Evolutionary conservation across 2,888 invertebrate species (phyloP).

Genomic region (Lysandra bellargus): DNA sequence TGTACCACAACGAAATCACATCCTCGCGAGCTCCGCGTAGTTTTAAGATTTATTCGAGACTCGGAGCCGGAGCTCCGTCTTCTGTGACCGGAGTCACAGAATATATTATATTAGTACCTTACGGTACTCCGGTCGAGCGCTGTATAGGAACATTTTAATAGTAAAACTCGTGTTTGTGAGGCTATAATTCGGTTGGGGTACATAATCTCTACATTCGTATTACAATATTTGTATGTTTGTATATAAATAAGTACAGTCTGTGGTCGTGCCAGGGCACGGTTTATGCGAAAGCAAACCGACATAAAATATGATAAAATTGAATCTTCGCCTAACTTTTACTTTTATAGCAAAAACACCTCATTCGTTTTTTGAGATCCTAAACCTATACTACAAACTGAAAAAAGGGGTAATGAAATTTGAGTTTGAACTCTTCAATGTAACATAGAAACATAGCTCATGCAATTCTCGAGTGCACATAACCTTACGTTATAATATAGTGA

Average conservation of each 20-base stretch:
- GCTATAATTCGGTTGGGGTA: slow-evolving; percentile 4
- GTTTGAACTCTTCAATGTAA: slow-evolving; percentile 1
- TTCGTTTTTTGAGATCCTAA: slow-evolving; percentile 18
- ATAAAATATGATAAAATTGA: not conserved
- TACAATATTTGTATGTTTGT: slow-evolving; percentile 14
- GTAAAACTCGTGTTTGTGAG: not conserved
- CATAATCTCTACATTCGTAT: slow-evolving; percentile 21
- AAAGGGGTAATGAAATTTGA: not conserved
- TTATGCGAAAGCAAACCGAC: not conserved
- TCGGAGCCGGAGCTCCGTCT: not conserved
- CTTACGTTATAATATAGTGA: not conserved
- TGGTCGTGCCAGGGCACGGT: not conserved
- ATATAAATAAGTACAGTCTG: slow-evolving; percentile 29
- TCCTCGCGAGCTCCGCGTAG: not conserved
- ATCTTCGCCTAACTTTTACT: not conserved
- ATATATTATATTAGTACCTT: no score
- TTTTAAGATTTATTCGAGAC: not conserved
- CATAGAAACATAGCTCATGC: slow-evolving; percentile 6
- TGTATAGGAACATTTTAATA: not conserved
- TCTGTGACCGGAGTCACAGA: no score
- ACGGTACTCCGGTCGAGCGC: not conserved
- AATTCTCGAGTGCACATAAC: slow-evolving; percentile 16
- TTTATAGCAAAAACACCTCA: slow-evolving; percentile 25
- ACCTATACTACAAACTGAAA: slow-evolving; percentile 10
- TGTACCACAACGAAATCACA: not conserved